phyloP scores from a whole-genome alignment of 2,113 vertebrate genomes.

The Sphaerodactylus townsendi region DNA sequence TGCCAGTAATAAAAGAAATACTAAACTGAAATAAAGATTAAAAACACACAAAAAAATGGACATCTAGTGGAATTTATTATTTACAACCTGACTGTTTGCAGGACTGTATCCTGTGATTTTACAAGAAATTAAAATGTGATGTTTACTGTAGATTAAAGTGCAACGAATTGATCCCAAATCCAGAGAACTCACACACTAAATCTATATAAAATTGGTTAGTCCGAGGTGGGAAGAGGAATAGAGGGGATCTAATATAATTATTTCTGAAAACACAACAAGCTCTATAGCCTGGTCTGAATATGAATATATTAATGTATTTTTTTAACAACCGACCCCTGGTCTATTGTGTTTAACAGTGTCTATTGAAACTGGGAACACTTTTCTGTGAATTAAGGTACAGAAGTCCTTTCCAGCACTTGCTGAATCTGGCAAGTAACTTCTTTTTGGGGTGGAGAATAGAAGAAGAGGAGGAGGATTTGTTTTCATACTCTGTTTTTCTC shows the following conservation, averaged over 20 bases:
- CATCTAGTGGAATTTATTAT: conserved; percentile 40
- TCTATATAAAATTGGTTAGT: background rate
- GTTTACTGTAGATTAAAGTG: conserved; percentile 26
- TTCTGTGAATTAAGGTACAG: too few relatives aligned
- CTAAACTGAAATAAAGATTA: conserved; percentile 59
- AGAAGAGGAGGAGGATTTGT: too few relatives aligned
- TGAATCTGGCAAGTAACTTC: too few relatives aligned
- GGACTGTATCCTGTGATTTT: background rate
- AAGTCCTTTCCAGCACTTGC: too few relatives aligned
- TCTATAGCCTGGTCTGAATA: too few relatives aligned
- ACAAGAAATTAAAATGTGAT: background rate
- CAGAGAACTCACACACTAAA: background rate
- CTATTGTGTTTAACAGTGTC: too few relatives aligned
- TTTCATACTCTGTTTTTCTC: too few relatives aligned
- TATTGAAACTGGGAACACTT: too few relatives aligned
- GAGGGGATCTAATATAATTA: background rate
- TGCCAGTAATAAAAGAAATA: conserved; percentile 41
- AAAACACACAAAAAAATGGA: background rate
- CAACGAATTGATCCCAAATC: background rate
- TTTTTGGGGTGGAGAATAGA: too few relatives aligned
- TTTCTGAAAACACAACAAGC: background rate
- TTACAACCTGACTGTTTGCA: conserved; percentile 12
- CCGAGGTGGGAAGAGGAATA: background rate
- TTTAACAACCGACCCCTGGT: too few relatives aligned
- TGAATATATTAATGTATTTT: too few relatives aligned